These are phyloP conservation scores for Ascidia mentula DNA, from an alignment of 23 tunicate genomes.

Conservation along the genomic window DNA sequence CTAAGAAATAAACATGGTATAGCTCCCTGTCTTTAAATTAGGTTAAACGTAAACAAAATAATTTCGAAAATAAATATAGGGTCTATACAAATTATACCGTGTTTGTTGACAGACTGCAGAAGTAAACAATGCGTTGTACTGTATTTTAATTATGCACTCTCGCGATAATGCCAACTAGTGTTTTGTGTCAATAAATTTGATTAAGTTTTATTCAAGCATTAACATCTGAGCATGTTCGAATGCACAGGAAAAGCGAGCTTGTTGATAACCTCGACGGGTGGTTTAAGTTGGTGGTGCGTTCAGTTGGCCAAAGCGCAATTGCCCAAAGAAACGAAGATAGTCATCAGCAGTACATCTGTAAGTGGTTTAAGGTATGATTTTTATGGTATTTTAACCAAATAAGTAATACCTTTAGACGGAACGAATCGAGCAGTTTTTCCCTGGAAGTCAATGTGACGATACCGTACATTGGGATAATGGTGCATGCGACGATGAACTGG, in stretches of 20 bases:
- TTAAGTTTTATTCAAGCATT: too few species aligned
- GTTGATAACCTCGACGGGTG: slow-evolving; percentile 61
- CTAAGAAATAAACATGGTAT: too few species aligned
- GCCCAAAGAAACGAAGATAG: slow-evolving; percentile 39
- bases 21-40: too few species aligned
- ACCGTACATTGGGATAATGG: slow-evolving; percentile 27
- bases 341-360: slow-evolving; percentile 28
- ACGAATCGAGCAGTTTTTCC: not conserved
- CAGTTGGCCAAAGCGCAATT: slow-evolving; percentile 40
- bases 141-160: too few species aligned
- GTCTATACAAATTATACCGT: too few species aligned
- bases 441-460: slow-evolving; percentile 35
- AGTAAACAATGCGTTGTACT: too few species aligned
- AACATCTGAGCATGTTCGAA: too few species aligned
- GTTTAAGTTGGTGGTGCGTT: slow-evolving; percentile 57
- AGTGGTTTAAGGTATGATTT: not conserved
- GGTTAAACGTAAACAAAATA: too few species aligned
- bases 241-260: not conserved
- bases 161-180: too few species aligned
- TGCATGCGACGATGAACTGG: slow-evolving; percentile 2
- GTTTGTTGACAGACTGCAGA: too few species aligned
- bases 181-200: too few species aligned
- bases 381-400: not conserved
- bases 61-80: too few species aligned
- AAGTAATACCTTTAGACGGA: not conserved